Evolutionary conservation across 2,888 invertebrate species (phyloP).

Genomic region (Yponomeuta plumbellus): DNA sequence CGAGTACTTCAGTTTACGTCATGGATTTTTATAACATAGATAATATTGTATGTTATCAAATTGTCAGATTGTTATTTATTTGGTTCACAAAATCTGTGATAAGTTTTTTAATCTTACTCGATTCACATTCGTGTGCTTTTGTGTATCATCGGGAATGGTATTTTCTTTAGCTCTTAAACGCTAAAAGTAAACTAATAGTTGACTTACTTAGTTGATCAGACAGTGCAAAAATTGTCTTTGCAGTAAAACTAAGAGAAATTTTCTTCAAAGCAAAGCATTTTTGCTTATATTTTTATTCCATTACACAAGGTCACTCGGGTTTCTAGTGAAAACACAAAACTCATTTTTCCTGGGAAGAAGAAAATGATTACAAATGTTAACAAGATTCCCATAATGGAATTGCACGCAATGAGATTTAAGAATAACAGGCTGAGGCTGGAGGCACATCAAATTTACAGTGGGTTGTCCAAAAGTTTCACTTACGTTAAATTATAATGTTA

Average conservation of each 20-base stretch:
- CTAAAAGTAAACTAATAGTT: slow-evolving; percentile 33
- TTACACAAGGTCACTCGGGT: slow-evolving; percentile 75
- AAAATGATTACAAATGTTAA: slow-evolving; percentile 75
- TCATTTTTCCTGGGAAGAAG: slow-evolving; percentile 70
- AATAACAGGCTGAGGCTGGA: slow-evolving; percentile 62
- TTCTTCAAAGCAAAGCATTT: slow-evolving; percentile 38
- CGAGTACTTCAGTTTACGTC: too few relatives aligned
- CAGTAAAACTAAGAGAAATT: too few relatives aligned
- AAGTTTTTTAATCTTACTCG: too few relatives aligned
- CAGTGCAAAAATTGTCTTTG: slow-evolving; percentile 53
- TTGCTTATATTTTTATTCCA: slow-evolving; percentile 71
- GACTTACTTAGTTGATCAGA: too few relatives aligned
- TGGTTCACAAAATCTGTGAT: too few relatives aligned
- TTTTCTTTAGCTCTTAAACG: too few relatives aligned
- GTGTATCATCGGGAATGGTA: too few relatives aligned
- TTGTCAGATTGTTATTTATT: too few relatives aligned
- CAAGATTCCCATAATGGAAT: slow-evolving; percentile 73
- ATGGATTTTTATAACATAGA: too few relatives aligned
- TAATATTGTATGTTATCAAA: too few relatives aligned
- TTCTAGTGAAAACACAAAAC: slow-evolving; percentile 74
- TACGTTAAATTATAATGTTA: slow-evolving; percentile 31
- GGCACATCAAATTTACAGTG: slow-evolving; percentile 30
- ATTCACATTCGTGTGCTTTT: too few relatives aligned
- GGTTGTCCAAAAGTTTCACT: slow-evolving; percentile 51
- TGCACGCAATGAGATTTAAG: slow-evolving; percentile 71